These are phyloP conservation scores for Rotaria macrura DNA, from an alignment of 2,888 invertebrate genomes.

Conservation along the genomic window DNA sequence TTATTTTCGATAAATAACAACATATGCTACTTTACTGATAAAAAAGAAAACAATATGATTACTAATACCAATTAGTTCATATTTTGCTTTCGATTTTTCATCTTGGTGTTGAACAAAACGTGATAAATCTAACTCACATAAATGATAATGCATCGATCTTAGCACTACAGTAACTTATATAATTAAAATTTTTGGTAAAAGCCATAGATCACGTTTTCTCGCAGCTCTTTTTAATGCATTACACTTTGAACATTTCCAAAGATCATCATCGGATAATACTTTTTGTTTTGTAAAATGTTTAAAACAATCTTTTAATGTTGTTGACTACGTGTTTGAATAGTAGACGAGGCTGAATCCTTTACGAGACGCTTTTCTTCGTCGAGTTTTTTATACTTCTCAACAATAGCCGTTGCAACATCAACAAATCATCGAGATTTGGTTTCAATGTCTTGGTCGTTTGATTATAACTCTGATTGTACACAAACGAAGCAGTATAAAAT, in stretches of 20 bases:
- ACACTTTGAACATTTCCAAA: slow-evolving; percentile 57
- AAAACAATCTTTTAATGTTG: slow-evolving; percentile 54
- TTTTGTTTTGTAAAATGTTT: slow-evolving; percentile 55
- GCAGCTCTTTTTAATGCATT: slow-evolving; percentile 56
- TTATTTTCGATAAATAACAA: slow-evolving; percentile 50
- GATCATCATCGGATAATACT: slow-evolving; percentile 55
- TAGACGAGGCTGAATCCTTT: not conserved
- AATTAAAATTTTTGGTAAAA: slow-evolving; percentile 55
- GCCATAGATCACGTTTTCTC: slow-evolving; percentile 58
- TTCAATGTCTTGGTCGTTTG: not conserved
- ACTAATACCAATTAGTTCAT: slow-evolving; percentile 54
- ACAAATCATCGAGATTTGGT: not conserved
- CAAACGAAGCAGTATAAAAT: not conserved
- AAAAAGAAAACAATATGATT: slow-evolving; percentile 55
- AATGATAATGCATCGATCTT: slow-evolving; percentile 56
- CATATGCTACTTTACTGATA: slow-evolving; percentile 52
- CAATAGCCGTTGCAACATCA: not conserved
- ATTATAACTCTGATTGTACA: not conserved
- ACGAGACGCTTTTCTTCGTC: not conserved
- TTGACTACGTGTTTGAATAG: slow-evolving; percentile 29
- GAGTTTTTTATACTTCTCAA: not conserved
- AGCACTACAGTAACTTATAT: slow-evolving; percentile 54
- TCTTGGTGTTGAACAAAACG: slow-evolving; percentile 51
- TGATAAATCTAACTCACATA: slow-evolving; percentile 51
- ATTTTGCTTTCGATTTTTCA: slow-evolving; percentile 44